Conservation (phyloP, 2,888 invertebrate species). For the Drosophila kokeensis region DNA sequence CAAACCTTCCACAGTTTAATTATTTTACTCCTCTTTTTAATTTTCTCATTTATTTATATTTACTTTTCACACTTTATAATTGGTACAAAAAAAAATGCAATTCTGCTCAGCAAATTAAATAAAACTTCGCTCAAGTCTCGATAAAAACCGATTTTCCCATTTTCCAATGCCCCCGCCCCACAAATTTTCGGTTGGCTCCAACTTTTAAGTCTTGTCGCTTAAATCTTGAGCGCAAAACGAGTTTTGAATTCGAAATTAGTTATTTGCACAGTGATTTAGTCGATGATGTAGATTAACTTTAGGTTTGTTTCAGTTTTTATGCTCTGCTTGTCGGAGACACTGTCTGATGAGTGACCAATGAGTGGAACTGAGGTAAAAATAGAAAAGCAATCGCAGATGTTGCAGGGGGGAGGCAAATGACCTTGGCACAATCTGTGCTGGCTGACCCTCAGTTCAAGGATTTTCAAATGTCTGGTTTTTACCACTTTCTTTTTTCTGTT, state of each 20-base stretch:
- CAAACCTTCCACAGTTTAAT: background rate
- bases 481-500: slow-evolving; percentile 2
- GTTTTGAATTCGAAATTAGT: slow-evolving; percentile 40
- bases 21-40: background rate
- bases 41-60: background rate
- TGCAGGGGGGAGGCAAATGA: slow-evolving; percentile 17
- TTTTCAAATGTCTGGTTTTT: slow-evolving; percentile 35
- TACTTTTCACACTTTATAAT: background rate
- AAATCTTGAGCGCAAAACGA: slow-evolving; percentile 6
- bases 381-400: background rate
- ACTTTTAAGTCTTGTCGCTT: slow-evolving; percentile 7
- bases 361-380: slow-evolving; percentile 6
- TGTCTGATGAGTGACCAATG: slow-evolving; percentile 38
- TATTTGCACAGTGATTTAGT: slow-evolving; percentile 12
- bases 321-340: slow-evolving; percentile 4
- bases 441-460: slow-evolving; percentile 49
- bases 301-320: background rate
- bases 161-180: background rate
- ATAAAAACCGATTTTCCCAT: background rate
- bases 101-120: background rate
- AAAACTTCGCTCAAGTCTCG: background rate
- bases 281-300: slow-evolving; percentile 8
- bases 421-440: slow-evolving; percentile 45
- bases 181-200: background rate
- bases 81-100: background rate